Percentiles rank a stretch among this genome's conserved stretches.
Conservation (phyloP, 2,797 vertebrate species). For the Brachymystax lenok region DNA sequence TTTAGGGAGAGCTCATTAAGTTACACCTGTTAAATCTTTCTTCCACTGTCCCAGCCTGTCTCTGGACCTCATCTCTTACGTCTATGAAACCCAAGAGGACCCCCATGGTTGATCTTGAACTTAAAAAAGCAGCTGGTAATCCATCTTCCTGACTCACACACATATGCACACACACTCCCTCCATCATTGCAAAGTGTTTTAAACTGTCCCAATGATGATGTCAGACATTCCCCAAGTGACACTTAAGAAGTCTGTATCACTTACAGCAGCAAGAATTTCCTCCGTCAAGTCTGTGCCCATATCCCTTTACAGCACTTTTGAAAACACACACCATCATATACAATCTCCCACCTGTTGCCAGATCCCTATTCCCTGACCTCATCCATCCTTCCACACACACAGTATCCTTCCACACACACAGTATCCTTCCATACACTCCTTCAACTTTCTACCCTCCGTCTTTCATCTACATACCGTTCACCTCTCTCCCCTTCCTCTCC, state of each 20-base stretch:
- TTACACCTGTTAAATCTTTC: constrained; percentile 62
- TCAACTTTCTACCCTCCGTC: neutral
- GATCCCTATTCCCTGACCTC: constrained; percentile 33
- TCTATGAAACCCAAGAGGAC: constrained; percentile 68
- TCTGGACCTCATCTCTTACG: neutral
- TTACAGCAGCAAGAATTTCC: constrained; percentile 51
- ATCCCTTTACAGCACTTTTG: constrained; percentile 32
- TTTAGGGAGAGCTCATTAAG: constrained; percentile 52
- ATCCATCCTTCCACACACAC: neutral
- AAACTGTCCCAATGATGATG: constrained; percentile 50
- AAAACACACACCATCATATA: constrained; percentile 41
- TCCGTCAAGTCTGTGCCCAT: constrained; percentile 33
- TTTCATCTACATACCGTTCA: neutral
- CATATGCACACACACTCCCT: constrained; percentile 41
- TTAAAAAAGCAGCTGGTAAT: constrained; percentile 35
- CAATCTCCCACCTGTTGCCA: constrained; percentile 20
- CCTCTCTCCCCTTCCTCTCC: neutral
- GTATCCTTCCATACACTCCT: neutral
- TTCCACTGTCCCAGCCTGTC: constrained; percentile 8
- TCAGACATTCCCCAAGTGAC: constrained; percentile 57
- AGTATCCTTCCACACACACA: neutral
- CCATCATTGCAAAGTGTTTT: constrained; percentile 47
- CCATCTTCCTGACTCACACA: neutral
- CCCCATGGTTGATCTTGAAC: constrained; percentile 47
- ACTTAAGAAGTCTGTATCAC: constrained; percentile 60